These are phyloP conservation scores for Saturnia pavonia DNA, from an alignment of 2,888 invertebrate genomes.

Conservation along the genomic window DNA sequence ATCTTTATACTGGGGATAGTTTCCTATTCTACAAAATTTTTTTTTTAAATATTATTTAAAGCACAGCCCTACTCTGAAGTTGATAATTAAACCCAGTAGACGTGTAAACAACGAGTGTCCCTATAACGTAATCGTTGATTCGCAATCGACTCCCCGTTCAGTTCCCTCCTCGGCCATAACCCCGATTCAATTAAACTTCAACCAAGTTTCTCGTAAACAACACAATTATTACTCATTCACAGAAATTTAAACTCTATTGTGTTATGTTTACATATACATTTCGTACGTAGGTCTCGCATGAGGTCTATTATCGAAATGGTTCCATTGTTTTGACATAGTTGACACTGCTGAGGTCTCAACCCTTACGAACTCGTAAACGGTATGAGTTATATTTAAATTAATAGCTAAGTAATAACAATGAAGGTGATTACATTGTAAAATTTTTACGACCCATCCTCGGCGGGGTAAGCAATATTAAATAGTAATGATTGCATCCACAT, in stretches of 20 bases:
- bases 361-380: constrained; percentile 17
- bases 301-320: constrained; percentile 61
- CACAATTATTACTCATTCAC: constrained; percentile 60
- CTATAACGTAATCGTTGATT: constrained; percentile 62
- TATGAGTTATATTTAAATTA: constrained; percentile 14
- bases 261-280: constrained; percentile 28
- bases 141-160: constrained; percentile 54
- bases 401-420: constrained; percentile 10
- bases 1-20: no score
- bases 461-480: not conserved
- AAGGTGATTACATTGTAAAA: not conserved
- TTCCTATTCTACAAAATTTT: no score
- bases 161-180: constrained; percentile 34
- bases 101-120: constrained; percentile 59
- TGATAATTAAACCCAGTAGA: constrained; percentile 50
- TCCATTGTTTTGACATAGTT: constrained; percentile 59
- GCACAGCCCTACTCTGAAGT: constrained; percentile 20
- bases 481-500: not conserved
- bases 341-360: constrained; percentile 21
- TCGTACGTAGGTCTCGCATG: constrained; percentile 27
- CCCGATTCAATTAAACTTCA: constrained; percentile 79
- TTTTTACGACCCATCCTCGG: not conserved
- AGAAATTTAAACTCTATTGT: constrained; percentile 48
- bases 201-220: constrained; percentile 76
- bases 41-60: not conserved